Evolutionary conservation across 2,888 invertebrate species (phyloP), one percentile per base, ranked within the genome.

Genomic region (Liopterus haemorrhoidalis): DNA sequence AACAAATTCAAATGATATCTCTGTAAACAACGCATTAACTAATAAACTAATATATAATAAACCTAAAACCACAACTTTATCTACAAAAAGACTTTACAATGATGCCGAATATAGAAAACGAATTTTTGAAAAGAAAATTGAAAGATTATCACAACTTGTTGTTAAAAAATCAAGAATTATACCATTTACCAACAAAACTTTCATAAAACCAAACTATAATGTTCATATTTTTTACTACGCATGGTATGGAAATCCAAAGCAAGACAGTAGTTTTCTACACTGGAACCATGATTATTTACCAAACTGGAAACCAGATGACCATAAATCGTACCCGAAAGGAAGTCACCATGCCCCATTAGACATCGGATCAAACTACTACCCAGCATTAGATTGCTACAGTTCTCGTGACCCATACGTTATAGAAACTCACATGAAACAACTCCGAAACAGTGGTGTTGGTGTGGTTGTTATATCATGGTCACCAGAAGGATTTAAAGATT

Each of bases 401-500:
- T 74, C 73, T 2, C 57, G 59, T 44, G 70, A 74, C 58, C 61
- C 64, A 9, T 48, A 52, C n/a, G 61, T 70, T 19, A 64, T 76
- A 21, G 60, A 68, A 21, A 56, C 57, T 6, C 76, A 76, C 51
- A 69, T 76, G 70, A 59, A 63, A 49, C 69, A 72, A 60, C 63
- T 76, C 15, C 60, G 63, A 33, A 60, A 59, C 22, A 64, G 72
- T 20, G 71, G 72, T 31, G 64, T 72, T 51, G 75, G 75, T 39
- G 74, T 74, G 5, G 46, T 74, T 5, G 69, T 68, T 4, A 64
- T 75, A n/a, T 73, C 74, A 2, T 76, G 76, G 76, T 67, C 71
- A 44, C 75, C 75, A 15, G 67, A 70, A 8, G 63, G 59, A 21
- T 58, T 60, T 46, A 56, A 59, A 19, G 65, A 65, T 50, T 60